Percentiles rank a stretch among this genome's conserved stretches.
phyloP scores from a whole-genome alignment of 2,888 invertebrate species.

The Taenaris catops region DNA sequence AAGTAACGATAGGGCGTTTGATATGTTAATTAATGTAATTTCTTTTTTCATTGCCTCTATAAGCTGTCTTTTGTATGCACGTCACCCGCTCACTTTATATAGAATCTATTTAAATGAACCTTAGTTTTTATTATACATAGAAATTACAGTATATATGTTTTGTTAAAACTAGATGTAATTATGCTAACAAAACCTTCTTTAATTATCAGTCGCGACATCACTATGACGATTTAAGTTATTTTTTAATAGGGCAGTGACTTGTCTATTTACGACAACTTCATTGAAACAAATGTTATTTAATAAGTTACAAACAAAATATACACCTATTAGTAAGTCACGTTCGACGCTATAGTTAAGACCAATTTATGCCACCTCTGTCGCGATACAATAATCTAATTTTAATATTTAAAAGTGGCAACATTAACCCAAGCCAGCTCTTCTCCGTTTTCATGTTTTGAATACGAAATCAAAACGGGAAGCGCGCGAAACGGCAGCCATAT shows the following conservation, averaged over 20 bases:
- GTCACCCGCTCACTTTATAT: constrained; percentile 12
- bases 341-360: constrained; percentile 36
- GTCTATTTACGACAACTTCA: too few relatives aligned
- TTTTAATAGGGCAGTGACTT: too few relatives aligned
- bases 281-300: too few relatives aligned
- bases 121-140: too few relatives aligned
- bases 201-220: too few relatives aligned
- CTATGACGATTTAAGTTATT: too few relatives aligned
- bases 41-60: constrained; percentile 38
- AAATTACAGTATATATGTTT: too few relatives aligned
- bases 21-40: constrained; percentile 71
- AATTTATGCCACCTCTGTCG: constrained; percentile 51
- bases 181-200: too few relatives aligned
- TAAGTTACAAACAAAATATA: too few relatives aligned
- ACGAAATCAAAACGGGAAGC: constrained; percentile 55
- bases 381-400: constrained; percentile 61
- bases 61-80: constrained; percentile 15
- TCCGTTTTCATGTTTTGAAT: constrained; percentile 60
- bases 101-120: too few relatives aligned
- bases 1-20: constrained; percentile 44
- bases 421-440: constrained; percentile 54
- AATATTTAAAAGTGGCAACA: constrained; percentile 71
- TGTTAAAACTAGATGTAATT: too few relatives aligned
- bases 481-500: constrained; percentile 60
- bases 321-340: constrained; percentile 7